Base-by-base conservation (phyloP, 2,113 vertebrate genomes). In the Lamprologus tigripictilis region DNA sequence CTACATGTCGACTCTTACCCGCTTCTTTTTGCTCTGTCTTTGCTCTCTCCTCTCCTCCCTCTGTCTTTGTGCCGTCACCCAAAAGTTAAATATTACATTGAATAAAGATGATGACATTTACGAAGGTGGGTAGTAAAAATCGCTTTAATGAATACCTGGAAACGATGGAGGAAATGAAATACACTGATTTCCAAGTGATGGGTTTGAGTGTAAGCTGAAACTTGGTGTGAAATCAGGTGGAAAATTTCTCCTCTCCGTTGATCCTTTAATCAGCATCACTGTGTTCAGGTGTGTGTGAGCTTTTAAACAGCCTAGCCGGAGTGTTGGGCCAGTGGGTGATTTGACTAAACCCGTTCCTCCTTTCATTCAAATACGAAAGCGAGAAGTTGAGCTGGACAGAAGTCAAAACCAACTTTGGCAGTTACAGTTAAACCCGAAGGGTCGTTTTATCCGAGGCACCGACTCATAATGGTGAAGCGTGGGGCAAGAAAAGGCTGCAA, bases 231-330 rank as follows among this genome's bases (percentile, higher is more conserved):
- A 76, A 47, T 2, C 37, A 23, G 66, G 21, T 10, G 68, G 68
- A 45, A 42, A 10, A 6, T 9, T 3, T 42, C 66, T 42, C 68
- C 3, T 26, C 61, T 0, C 21, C 8, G 5, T 17, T 0, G 23
- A 19, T 17, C 42, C 9, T 47, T 28, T 13, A 78, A 78, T 78
- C 26, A 78, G 73, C 73, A 12, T 78, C 73, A 78, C 45, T 49
- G 73, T 4, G 73, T 51, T 49, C 73, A 78, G 73, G 73, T 78
- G 73, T 49, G 73, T 12, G 0, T 21, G 19, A 31, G 42, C 45
- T 19, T 51, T 49, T 19, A 31, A 49, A 49, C 4, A 19, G 42
- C 26, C 9, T 49, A 49, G 14, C 23, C 9, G n/a, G 13, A 19
- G 71, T 10, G 71, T 28, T 11, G 4, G 9, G 2, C 26, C 45